Conservation (phyloP, 2,888 invertebrate genomes). For the Drosophila birchii region DNA sequence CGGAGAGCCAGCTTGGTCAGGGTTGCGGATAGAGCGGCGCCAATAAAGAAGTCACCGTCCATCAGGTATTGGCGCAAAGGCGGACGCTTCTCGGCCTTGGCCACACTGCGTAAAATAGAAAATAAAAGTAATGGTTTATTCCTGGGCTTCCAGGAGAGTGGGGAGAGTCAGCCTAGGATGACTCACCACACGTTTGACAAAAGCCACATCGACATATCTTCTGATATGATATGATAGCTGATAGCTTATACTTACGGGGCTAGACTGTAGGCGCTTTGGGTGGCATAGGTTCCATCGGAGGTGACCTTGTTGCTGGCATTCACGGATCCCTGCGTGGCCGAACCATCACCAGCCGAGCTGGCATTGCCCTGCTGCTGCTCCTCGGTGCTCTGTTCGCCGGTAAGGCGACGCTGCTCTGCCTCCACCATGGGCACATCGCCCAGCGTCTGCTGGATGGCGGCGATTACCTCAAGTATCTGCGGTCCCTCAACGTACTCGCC, state of each 20-base stretch:
- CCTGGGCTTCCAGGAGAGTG: not conserved
- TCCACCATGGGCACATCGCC: slow-evolving; percentile 89
- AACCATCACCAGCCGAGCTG: slow-evolving; percentile 4
- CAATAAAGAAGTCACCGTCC: slow-evolving; percentile 98
- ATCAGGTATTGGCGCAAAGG: slow-evolving; percentile 94
- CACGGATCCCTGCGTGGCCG: slow-evolving; percentile 44
- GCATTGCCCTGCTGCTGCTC: slow-evolving; percentile 78
- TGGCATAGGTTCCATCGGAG: slow-evolving; percentile 99
- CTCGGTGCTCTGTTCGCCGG: slow-evolving; percentile 88
- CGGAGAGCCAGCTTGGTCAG: slow-evolving; percentile 95
- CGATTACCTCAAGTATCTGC: slow-evolving; percentile 92
- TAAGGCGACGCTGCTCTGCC: slow-evolving; percentile 89
- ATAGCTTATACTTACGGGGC: slow-evolving; percentile 87
- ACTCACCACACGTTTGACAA: not conserved
- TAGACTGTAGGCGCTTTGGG: slow-evolving; percentile 97
- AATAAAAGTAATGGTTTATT: not conserved
- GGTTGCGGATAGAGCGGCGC: slow-evolving; percentile 95
- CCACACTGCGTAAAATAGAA: slow-evolving; percentile 81
- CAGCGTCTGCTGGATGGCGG: slow-evolving; percentile 89
- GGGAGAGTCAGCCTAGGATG: not conserved
- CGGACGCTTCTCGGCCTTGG: slow-evolving; percentile 90
- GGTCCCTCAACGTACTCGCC: slow-evolving; percentile 96
- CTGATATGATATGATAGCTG: too few species aligned
- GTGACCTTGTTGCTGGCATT: slow-evolving; percentile 88
- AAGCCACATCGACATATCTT: not conserved